phyloP scores from a whole-genome alignment of 2,113 vertebrate species.

The Tamias sibiricus region DNA sequence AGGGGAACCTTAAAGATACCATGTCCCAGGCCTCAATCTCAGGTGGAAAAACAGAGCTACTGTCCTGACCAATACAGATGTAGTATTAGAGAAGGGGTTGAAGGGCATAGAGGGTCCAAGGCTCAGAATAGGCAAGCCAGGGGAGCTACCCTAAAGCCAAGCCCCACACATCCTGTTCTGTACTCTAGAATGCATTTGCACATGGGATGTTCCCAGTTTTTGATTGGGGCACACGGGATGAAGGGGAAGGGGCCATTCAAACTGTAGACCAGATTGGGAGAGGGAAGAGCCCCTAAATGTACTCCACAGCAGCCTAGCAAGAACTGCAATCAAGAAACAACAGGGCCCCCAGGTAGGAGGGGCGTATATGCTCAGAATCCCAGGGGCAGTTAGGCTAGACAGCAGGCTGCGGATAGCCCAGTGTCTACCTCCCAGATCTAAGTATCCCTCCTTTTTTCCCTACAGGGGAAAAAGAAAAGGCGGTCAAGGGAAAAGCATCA shows the following conservation, averaged over 20 bases:
- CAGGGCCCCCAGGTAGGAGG: not conserved
- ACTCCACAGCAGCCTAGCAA: not conserved
- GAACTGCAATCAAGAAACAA: not conserved
- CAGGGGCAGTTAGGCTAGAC: not conserved
- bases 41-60: not conserved
- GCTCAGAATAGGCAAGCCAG: not conserved
- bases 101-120: not conserved
- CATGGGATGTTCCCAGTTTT: not conserved
- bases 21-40: not conserved
- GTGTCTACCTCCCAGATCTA: not conserved
- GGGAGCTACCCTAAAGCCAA: not conserved
- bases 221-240: not conserved
- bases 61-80: not conserved
- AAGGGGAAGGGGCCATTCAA: not conserved
- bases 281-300: not conserved
- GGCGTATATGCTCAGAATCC: not conserved
- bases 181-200: not conserved
- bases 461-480: slow-evolving; percentile 98
- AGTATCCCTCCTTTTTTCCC: slow-evolving; percentile 51
- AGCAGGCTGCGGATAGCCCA: not conserved
- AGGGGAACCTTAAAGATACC: not conserved
- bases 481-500: slow-evolving; percentile 98
- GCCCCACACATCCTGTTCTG: not conserved
- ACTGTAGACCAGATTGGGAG: not conserved
- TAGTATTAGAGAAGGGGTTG: not conserved